Evolutionary conservation across 2,888 invertebrate species (phyloP), one percentile per base, ranked within the genome.

Genomic region (Nomada fabriciana): DNA sequence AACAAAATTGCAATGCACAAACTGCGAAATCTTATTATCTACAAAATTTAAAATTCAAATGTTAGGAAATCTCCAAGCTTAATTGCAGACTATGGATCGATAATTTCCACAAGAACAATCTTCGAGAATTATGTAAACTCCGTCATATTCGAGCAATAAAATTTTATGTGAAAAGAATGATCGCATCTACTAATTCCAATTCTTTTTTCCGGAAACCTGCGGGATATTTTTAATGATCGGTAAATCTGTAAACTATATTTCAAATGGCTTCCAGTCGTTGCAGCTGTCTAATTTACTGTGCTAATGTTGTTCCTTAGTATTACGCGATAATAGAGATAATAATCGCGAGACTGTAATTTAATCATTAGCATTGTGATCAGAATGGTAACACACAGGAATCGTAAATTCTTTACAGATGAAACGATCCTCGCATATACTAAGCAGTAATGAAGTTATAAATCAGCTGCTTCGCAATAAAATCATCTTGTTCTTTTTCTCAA

Each of bases 171-270:
- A 50, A 20, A 13, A 13, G n/a, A 52, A 18, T 2, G 11, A 36
- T 0, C 36, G 7, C 36, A 36, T 36, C 36, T 36, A 36, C 36
- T 7, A 7, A 36, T 36, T 36, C 36, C 20, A 53, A 42, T 47
- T 47, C 25, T 29, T 2, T 11, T 5, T 68, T 75, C 76, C 7
- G 15, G 18, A 82, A 81, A 81, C 18, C 11, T 57, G 29, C 47
- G 23, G 20, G 2, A 7, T 20, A 55, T 69, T 18, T 36, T 20
- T 60, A 72, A 50, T 47, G 25, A 67, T 29, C 42, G 7, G 47
- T 72, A 72, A 81, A 82, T 36, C 36, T 36, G 36, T 36, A 36
- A 36, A 36, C 36, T 47, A 47, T 4, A 47, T 55, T 42, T 13
- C 20, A 7, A n/a, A 9, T 29, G 7, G 20, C n/a, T 63, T 2